These are phyloP conservation scores for Ptychobarbus kaznakovi DNA, from an alignment of 2,797 vertebrate species.

Conservation along the genomic window DNA sequence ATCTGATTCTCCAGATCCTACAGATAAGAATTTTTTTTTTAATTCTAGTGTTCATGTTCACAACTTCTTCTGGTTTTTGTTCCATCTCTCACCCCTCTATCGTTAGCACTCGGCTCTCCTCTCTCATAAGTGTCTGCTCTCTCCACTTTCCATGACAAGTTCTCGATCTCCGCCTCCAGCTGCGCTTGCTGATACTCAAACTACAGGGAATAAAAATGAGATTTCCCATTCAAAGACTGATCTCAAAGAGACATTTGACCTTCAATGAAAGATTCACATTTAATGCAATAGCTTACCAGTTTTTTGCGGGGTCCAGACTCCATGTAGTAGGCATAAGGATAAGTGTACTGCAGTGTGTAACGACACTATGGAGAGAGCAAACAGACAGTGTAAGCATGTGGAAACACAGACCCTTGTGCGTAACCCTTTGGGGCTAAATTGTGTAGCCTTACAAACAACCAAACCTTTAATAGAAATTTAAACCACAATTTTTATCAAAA, in stretches of 20 bases:
- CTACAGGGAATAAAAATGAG: constrained; percentile 67
- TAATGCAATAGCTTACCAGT: constrained; percentile 84
- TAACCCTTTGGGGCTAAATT: background rate
- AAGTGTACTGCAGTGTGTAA: constrained; percentile 98
- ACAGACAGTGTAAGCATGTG: background rate
- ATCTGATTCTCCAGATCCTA: constrained; percentile 99
- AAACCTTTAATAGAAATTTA: background rate
- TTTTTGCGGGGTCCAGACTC: constrained; percentile 98
- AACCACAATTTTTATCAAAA: background rate
- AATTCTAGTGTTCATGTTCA: background rate
- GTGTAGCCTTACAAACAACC: background rate
- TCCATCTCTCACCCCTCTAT: constrained; percentile 79
- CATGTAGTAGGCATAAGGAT: constrained; percentile 99
- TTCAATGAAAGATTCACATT: background rate
- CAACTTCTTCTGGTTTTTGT: background rate
- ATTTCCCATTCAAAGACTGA: background rate
- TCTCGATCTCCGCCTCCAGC: constrained; percentile 98
- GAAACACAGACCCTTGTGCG: background rate
- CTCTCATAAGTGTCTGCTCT: constrained; percentile 96
- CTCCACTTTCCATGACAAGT: constrained; percentile 98
- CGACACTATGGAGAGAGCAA: constrained; percentile 84
- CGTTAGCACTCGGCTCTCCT: constrained; percentile 84
- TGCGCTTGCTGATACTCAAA: constrained; percentile 99
- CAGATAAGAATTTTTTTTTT: background rate
- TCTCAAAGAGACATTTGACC: background rate